Evolutionary conservation across 2,888 invertebrate species (phyloP).

Genomic region (Catotricha subobsoleta): DNA sequence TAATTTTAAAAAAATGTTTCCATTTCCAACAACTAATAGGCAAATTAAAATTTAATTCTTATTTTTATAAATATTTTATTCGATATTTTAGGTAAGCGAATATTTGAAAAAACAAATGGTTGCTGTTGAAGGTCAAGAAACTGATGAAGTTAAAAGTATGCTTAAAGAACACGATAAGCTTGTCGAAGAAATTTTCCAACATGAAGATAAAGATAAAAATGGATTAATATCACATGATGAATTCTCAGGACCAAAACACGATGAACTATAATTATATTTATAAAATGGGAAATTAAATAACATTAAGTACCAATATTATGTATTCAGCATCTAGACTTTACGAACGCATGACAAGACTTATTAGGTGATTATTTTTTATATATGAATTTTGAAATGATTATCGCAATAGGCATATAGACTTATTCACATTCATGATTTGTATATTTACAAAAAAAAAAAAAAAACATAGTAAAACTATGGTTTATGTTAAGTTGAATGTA

Average conservation of each 20-base stretch:
- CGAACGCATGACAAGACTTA: no score
- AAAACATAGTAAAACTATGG: no score
- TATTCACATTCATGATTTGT: no score
- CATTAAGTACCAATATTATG: no score
- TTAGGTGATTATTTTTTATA: no score
- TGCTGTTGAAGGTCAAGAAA: constrained; percentile 55
- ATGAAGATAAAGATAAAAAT: constrained; percentile 92
- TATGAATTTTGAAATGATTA: no score
- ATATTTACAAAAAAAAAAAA: no score
- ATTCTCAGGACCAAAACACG: constrained; percentile 94
- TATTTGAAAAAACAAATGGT: constrained; percentile 86
- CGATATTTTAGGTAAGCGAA: constrained; percentile 54
- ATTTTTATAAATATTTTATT: neutral
- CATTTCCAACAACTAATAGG: neutral
- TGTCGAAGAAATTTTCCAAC: constrained; percentile 91
- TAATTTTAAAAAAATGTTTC: neutral
- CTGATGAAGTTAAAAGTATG: constrained; percentile 66
- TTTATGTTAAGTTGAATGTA: no score
- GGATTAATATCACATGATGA: constrained; percentile 91
- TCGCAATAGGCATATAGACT: no score
- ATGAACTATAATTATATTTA: constrained; percentile 94
- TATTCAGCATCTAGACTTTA: no score
- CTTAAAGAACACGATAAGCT: constrained; percentile 79
- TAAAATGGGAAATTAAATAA: no score
- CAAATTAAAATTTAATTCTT: neutral